Base-by-base conservation (phyloP, 2,797 vertebrate genomes). In the Enteromius afrohamiltoni region DNA sequence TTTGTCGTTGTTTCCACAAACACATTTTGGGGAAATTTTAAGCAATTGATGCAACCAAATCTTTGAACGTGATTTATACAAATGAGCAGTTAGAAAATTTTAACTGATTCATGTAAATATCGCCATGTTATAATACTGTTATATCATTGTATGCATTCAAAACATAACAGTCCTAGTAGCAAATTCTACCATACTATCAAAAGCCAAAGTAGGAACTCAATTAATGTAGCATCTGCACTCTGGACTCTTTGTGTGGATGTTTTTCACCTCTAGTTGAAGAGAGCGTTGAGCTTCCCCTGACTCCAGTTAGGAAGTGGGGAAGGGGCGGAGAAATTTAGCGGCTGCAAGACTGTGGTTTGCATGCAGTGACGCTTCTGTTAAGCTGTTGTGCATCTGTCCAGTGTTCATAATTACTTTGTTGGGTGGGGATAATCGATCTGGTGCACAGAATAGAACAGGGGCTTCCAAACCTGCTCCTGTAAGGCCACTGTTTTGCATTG, bases 371-470 rank as follows among this genome's bases (percentile, higher is more conserved):
- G 9, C 79, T 77, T 51, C 76, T 69, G 45, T 77, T 82, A 85
- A 80, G 26, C 78, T 78, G 76, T 69, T 87, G 68, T 78, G 34
- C 76, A 88, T 89, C 87, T 85, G 73, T 80, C 76, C 29, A 3
- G 69, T 10, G 31, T 80, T 77, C 51, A 77, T 85, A 14, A 53
- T 67, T 79, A 83, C 70, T 79, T 77, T 64, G n/a, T 70, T 80
- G 29, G 17, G 40, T 14, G 11, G 60, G 19, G 9, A 73, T 79
- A 1, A 69, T 19, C 19, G 16, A 42, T 45, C 34, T 9, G n/a
- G 31, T 74, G 49, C 53, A 42, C 19, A 19, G 31, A 62, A 83
- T 60, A 17, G 64, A 82, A 29, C 26, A 17, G 6, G 14, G 23
- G 26, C 26, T 2, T 31, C 58, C 26, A 29, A 17, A 29, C 13